Percentiles rank a stretch among this genome's conserved stretches.
phyloP scores from a whole-genome alignment of 2,797 vertebrate species.

The Podarcis lilfordi region DNA sequence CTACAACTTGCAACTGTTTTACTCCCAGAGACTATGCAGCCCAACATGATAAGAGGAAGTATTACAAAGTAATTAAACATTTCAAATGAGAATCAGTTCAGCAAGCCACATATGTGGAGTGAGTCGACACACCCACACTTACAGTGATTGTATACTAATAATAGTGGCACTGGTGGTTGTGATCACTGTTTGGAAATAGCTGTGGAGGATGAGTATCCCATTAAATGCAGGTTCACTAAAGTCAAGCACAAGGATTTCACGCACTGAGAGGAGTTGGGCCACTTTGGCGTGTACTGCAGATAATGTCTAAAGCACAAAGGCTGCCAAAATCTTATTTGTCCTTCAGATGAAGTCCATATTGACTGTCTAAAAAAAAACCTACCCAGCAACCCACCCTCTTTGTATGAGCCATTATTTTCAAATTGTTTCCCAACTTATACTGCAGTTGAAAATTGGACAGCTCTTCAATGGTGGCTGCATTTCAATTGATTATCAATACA shows the following conservation, averaged over 20 bases:
- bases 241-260: constrained; percentile 34
- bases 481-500: constrained; percentile 98
- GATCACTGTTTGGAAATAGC: neutral
- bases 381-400: constrained; percentile 62
- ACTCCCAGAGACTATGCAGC: neutral
- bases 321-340: constrained; percentile 88
- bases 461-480: constrained; percentile 92
- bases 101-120: constrained; percentile 17
- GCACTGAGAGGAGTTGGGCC: constrained; percentile 13
- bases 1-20: neutral
- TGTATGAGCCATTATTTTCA: constrained; percentile 95
- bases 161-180: neutral
- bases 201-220: constrained; percentile 24
- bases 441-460: constrained; percentile 97
- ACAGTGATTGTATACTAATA: neutral
- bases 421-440: constrained; percentile 98
- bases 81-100: constrained; percentile 29
- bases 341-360: constrained; percentile 93
- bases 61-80: constrained; percentile 9
- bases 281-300: constrained; percentile 48
- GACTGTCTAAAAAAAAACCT: constrained; percentile 78
- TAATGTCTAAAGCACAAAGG: constrained; percentile 71
- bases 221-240: constrained; percentile 47
- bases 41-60: neutral
- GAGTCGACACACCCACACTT: neutral